Base-by-base conservation (phyloP, 2,113 vertebrate genomes). In the Anthoscopus minutus region DNA sequence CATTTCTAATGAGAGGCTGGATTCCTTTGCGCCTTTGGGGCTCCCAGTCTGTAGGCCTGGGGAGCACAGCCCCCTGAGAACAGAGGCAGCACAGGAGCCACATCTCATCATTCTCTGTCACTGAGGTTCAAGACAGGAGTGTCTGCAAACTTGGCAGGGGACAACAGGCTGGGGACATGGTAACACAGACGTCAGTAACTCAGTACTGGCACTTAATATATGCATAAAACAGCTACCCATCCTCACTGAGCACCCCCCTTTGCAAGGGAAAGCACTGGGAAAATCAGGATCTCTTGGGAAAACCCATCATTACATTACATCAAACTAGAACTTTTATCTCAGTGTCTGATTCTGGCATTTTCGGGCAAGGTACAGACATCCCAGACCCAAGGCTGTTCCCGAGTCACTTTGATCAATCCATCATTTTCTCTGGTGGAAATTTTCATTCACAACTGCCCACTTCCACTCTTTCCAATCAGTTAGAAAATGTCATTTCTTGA, bases 221-320 rank as follows among this genome's bases (percentile, higher is more conserved):
- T 28, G 6, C 22, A 8, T 20, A 16, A 70, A 92, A 45, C 1
- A 4, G 6, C 3, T 5, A 22, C 30, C 81, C 27, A 31, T 9
- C 23, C 40, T 69, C 20, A 15, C 33, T 13, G 54, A 77, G 20
- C 42, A 38, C 3, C 20, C 64, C 14, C 1, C 6, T 51, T 70
- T 58, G n/a, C 0, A 0, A 76, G 9, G 23, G 7, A 79, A 64
- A 51, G 30, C n/a, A 38, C 4, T 0, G 0, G 42, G 47, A 79
- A 81, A 1, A 1, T 4, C 69, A 54, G 18, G 30, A 61, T 67
- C 30, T 58, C 70, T 27, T 51, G 27, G 30, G 23, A 89, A 83
- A 48, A 37, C 11, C 35, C 60, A 42, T 5, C 1, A 2, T 33
- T 30, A 48, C 0, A 0, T 58, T 17, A 70, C 58, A 14, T 69